Evolutionary conservation across 2,888 invertebrate genomes (phyloP).

Genomic region (Aricia artaxerxes): DNA sequence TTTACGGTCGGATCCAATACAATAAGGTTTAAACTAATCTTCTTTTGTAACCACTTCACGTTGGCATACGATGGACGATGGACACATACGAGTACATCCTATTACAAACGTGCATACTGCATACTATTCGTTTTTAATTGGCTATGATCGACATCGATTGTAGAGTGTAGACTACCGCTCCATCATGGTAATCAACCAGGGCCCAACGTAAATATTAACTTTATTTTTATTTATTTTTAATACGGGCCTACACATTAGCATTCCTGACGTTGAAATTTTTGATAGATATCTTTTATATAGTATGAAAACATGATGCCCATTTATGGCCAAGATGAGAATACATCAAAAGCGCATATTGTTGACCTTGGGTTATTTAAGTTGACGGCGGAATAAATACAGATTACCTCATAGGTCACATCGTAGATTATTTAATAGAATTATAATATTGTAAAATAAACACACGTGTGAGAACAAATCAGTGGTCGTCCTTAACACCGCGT

Average conservation of each 20-base stretch:
- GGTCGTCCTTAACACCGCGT: conserved; percentile 43
- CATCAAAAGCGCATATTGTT: background rate
- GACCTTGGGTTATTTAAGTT: conserved; percentile 15
- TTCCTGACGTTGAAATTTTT: background rate
- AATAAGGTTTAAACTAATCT: no score
- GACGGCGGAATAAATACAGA: conserved; percentile 3
- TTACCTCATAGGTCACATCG: conserved; percentile 27
- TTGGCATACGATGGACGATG: no score
- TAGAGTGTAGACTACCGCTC: no score
- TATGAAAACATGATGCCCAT: background rate
- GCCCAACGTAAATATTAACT: no score
- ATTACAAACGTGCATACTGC: no score
- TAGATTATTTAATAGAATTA: conserved; percentile 28
- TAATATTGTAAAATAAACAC: conserved; percentile 28
- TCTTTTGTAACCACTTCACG: no score
- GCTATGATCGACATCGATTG: no score
- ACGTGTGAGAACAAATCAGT: conserved; percentile 33
- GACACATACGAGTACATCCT: no score
- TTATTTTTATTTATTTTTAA: no score
- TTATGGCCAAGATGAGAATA: background rate
- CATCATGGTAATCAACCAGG: no score
- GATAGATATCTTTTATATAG: background rate
- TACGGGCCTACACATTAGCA: background rate
- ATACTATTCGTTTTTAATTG: no score
- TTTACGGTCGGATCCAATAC: no score